A percentile compares a stretch with the other conserved stretches of the same genome.
These are phyloP conservation scores for Etia nguti DNA, from an alignment of 2,113 vertebrate species.

Conservation along the genomic window DNA sequence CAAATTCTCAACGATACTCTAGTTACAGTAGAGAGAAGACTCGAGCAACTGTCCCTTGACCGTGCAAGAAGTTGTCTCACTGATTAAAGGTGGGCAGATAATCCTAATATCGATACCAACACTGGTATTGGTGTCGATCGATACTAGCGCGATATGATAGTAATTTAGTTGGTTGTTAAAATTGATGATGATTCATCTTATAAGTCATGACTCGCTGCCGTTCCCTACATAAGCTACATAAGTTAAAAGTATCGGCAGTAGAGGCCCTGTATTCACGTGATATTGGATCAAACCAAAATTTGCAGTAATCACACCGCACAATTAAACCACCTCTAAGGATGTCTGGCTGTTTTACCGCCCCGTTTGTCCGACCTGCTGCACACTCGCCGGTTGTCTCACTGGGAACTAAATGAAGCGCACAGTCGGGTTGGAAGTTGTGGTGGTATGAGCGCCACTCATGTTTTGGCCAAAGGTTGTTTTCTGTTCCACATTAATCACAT, in stretches of 20 bases:
- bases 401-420: background rate
- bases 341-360: background rate
- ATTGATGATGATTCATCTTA: background rate
- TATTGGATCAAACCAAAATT: background rate
- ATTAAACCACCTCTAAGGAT: background rate
- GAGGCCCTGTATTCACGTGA: no score
- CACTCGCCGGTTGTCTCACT: background rate
- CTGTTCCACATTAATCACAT: background rate
- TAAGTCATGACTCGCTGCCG: background rate
- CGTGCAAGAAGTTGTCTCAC: background rate
- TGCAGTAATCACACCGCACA: accelerated
- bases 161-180: background rate
- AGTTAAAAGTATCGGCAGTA: no score
- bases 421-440: background rate
- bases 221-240: no score
- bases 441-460: background rate
- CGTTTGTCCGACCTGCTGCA: background rate
- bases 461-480: background rate
- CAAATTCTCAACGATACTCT: background rate
- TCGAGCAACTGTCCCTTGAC: background rate
- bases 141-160: background rate
- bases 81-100: background rate
- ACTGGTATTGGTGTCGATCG: background rate
- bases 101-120: background rate
- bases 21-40: background rate